Evolutionary conservation across 2,888 invertebrate species (phyloP).

Genomic region (Epinotia bilunana): DNA sequence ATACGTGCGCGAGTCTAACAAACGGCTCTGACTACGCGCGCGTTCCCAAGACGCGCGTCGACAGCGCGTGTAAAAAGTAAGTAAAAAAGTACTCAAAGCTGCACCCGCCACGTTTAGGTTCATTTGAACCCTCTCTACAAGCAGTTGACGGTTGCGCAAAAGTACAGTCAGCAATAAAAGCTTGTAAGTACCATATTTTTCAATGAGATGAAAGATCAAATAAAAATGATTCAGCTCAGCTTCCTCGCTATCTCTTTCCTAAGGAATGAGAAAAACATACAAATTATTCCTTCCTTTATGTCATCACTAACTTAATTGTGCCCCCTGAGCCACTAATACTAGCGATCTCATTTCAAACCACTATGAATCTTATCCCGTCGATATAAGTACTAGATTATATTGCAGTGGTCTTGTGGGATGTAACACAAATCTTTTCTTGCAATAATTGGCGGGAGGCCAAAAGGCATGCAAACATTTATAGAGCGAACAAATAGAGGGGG

Average conservation of each 20-base stretch:
- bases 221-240: no score
- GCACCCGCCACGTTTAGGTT: no score
- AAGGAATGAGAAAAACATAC: not conserved
- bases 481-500: constrained; percentile 11
- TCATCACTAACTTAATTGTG: constrained; percentile 4
- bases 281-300: not conserved
- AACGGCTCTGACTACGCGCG: no score
- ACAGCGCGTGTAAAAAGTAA: no score
- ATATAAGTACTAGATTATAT: not conserved
- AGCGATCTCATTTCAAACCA: not conserved
- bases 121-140: no score
- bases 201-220: no score
- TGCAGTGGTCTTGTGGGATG: not conserved
- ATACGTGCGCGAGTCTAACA: no score
- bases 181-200: no score
- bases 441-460: constrained; percentile 33
- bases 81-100: no score
- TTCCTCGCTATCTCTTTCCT: not conserved
- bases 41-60: no score
- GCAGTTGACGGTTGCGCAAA: no score
- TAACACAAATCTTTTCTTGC: constrained; percentile 23
- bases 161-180: no score
- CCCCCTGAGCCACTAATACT: not conserved
- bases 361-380: not conserved
- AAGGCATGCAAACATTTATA: constrained; percentile 34